phyloP scores from a whole-genome alignment of 2,888 invertebrate species.

The Hedychridium roseum region DNA sequence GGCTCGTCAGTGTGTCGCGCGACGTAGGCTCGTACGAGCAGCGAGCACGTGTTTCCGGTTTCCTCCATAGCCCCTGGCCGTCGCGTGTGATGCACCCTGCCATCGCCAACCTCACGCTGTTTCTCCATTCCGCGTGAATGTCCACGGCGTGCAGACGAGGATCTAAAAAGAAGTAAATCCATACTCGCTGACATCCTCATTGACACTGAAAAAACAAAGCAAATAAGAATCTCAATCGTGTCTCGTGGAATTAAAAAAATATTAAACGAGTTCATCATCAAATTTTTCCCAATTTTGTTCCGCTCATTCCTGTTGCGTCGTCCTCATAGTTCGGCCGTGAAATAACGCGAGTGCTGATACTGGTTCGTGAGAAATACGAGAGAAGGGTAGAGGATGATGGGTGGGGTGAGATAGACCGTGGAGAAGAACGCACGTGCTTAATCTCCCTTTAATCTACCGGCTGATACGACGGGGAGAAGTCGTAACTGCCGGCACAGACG shows the following conservation, averaged over 20 bases:
- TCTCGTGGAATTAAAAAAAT: too few species aligned
- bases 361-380: too few species aligned
- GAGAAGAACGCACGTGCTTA: conserved; percentile 12
- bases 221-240: too few species aligned
- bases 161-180: conserved; percentile 32
- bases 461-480: not conserved
- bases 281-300: too few species aligned
- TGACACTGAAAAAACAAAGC: too few species aligned
- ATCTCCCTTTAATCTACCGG: conserved; percentile 22
- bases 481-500: not conserved
- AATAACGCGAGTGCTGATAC: too few species aligned
- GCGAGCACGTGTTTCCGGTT: conserved; percentile 42
- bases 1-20: conserved; percentile 44
- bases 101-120: not conserved
- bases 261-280: too few species aligned
- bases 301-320: too few species aligned
- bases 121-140: conserved; percentile 31
- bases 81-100: not conserved
- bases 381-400: too few species aligned
- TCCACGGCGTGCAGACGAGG: conserved; percentile 28
- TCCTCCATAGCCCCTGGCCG: not conserved
- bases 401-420: conserved; percentile 1
- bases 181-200: not conserved
- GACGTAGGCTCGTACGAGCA: conserved; percentile 36
- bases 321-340: too few species aligned